These are phyloP conservation scores for Apostichopus californicus DNA, from an alignment of 35 echinoderm and acorn worm genomes.

Conservation along the genomic window DNA sequence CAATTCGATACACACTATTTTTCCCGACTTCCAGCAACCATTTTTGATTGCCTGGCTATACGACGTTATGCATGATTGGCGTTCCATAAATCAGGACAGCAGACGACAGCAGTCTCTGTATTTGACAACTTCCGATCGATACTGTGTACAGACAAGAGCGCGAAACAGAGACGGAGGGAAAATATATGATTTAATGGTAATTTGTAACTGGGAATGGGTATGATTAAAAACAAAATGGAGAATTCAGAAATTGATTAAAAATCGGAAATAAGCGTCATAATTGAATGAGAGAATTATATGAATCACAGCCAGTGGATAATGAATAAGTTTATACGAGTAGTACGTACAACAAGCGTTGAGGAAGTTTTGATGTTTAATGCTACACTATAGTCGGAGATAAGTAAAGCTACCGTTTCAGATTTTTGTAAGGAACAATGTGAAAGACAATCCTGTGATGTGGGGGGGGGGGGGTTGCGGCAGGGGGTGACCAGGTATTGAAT, in stretches of 20 bases:
- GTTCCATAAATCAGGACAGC: conserved; percentile 9
- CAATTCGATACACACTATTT: not conserved
- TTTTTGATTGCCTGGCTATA: not conserved
- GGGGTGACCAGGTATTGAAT: too few relatives aligned
- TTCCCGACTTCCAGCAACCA: not conserved
- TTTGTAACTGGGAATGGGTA: not conserved
- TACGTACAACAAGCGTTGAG: too few relatives aligned
- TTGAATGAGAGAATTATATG: not conserved
- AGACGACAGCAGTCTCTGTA: not conserved
- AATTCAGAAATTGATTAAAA: conserved; percentile 11
- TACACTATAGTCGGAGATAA: too few relatives aligned
- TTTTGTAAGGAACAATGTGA: too few relatives aligned
- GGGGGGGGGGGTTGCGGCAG: too few relatives aligned
- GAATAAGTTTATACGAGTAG: too few relatives aligned
- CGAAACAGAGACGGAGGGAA: not conserved
- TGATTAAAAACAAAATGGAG: not conserved
- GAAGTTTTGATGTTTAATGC: too few relatives aligned
- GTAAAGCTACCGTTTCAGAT: too few relatives aligned
- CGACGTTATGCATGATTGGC: conserved; percentile 16
- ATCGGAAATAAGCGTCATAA: not conserved
- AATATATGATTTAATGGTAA: not conserved
- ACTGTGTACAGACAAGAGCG: not conserved
- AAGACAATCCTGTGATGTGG: too few relatives aligned
- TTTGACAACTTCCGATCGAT: not conserved
- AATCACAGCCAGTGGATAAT: too few relatives aligned